A percentile compares a stretch with the other conserved stretches of the same genome.
Evolutionary conservation across 2,113 vertebrate genomes (phyloP).

Genomic region (Albula glossodonta): DNA sequence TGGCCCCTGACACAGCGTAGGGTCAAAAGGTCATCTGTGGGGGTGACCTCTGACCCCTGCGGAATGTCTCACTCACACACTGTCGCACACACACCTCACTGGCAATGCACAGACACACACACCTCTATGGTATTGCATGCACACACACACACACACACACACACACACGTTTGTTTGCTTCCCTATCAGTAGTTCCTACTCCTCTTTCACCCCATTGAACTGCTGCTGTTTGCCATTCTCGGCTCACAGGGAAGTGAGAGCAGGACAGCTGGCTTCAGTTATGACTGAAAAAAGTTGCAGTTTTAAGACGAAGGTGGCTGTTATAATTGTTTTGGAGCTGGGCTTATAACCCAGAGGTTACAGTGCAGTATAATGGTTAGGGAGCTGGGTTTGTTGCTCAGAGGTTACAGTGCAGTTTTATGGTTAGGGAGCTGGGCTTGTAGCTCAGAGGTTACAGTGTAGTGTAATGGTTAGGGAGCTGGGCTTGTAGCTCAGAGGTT

Average conservation of each 20-base stretch:
- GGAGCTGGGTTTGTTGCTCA: too few species aligned
- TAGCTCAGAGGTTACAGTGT: too few species aligned
- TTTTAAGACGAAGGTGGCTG: too few species aligned
- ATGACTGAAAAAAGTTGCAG: too few species aligned
- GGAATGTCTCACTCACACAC: constrained; percentile 12
- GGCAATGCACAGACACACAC: background rate
- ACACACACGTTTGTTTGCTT: background rate
- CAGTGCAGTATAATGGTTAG: too few species aligned
- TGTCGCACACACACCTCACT: background rate
- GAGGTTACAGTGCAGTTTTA: too few species aligned
- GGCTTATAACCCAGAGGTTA: too few species aligned
- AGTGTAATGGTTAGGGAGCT: too few species aligned
- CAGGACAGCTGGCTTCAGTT: background rate
- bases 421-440: too few species aligned
- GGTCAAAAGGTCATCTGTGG: background rate
- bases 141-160: background rate
- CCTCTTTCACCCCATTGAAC: background rate
- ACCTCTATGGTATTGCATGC: background rate
- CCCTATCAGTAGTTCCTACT: background rate
- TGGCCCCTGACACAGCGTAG: constrained; percentile 46
- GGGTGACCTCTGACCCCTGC: background rate
- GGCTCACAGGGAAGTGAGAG: background rate
- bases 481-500: too few species aligned
- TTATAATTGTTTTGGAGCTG: too few species aligned
- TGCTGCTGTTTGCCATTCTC: background rate